A percentile compares a stretch with the other conserved stretches of the same genome.
Conservation (phyloP, 2,113 vertebrate genomes). For the Bambusicola thoracicus region DNA sequence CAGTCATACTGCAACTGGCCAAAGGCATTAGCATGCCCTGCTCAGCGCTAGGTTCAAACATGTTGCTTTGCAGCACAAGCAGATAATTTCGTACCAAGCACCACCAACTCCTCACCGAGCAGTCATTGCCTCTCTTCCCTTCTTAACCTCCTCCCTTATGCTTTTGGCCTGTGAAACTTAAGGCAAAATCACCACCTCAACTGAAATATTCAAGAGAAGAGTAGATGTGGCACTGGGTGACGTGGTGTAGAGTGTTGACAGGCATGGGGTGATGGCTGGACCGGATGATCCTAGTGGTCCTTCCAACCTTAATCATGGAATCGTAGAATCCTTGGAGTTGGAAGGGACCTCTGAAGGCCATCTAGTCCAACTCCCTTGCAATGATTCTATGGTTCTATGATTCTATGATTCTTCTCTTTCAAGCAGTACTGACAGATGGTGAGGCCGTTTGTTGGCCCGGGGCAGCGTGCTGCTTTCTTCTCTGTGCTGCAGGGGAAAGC, state of each 20-base stretch:
- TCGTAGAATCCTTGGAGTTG: too few species aligned
- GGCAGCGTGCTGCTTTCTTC: accelerated
- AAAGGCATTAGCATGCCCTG: background rate
- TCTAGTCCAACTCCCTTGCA: too few species aligned
- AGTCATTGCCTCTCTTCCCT: accelerated
- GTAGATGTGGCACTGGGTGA: too few species aligned
- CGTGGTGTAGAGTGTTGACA: too few species aligned
- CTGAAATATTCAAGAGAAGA: background rate
- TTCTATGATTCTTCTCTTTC: background rate
- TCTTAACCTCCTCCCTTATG: background rate
- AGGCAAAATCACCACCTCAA: background rate
- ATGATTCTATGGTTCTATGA: too few species aligned
- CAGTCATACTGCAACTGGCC: background rate
- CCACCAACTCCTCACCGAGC: background rate
- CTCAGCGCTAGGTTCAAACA: background rate
- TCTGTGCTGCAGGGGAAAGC: background rate
- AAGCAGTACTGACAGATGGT: background rate
- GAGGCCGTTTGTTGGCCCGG: accelerated
- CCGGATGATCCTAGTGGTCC: too few species aligned
- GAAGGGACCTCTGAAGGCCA: too few species aligned
- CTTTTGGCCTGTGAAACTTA: background rate
- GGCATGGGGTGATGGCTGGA: too few species aligned
- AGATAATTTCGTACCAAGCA: background rate
- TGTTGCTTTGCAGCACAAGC: background rate
- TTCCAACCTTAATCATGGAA: too few species aligned